Evolutionary conservation across 1,140 invertebrate species (phyloP).

Genomic region (Coelopa frigida): DNA sequence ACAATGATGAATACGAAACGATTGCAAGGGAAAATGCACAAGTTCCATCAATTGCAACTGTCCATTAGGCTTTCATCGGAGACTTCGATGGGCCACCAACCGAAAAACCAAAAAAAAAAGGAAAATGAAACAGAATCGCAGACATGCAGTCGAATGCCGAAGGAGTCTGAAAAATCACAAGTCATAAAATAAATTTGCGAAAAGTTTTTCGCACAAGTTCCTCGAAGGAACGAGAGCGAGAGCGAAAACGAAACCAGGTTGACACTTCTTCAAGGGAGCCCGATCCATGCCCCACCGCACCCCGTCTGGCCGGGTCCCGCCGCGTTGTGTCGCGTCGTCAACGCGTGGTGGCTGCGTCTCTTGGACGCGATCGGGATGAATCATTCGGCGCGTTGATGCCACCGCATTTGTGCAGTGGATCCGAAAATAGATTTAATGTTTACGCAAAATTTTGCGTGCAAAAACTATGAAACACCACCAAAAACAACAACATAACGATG

Average conservation of each 20-base stretch:
- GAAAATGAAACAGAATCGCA: too few relatives aligned
- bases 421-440: slow-evolving; percentile 43
- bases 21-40: neutral
- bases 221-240: too few relatives aligned
- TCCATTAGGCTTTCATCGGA: neutral
- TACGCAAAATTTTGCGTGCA: slow-evolving; percentile 21
- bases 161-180: too few relatives aligned
- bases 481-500: too few relatives aligned
- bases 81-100: too few relatives aligned
- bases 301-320: neutral
- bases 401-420: slow-evolving; percentile 5
- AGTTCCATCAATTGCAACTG: too few relatives aligned
- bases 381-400: neutral
- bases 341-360: neutral
- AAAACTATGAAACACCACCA: neutral
- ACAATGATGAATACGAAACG: neutral
- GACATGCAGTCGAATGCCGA: too few relatives aligned
- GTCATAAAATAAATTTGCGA: too few relatives aligned
- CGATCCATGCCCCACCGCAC: neutral
- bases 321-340: neutral
- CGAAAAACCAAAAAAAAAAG: too few relatives aligned
- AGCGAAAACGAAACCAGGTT: too few relatives aligned
- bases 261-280: too few relatives aligned
- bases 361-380: neutral
- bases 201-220: too few relatives aligned